Percentiles rank a stretch among this genome's conserved stretches.
Conservation (phyloP, 2,113 vertebrate genomes). For the Pungitius pungitius region DNA sequence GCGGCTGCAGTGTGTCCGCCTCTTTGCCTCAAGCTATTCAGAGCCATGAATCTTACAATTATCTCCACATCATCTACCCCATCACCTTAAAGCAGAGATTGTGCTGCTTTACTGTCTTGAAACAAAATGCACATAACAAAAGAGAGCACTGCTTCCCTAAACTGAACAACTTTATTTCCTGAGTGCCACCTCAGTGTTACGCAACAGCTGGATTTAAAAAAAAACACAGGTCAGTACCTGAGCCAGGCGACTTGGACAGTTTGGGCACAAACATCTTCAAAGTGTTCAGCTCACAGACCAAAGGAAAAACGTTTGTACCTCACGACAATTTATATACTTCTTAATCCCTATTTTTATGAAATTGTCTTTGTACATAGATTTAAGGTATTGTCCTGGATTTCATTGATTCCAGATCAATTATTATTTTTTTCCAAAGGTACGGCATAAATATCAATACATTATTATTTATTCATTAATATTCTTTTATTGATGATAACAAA, state of each 20-base stretch:
- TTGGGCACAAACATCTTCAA: not conserved
- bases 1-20: not conserved
- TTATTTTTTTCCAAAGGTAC: no score
- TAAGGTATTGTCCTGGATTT: no score
- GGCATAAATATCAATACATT: no score
- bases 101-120: conserved; percentile 10
- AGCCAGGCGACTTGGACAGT: conserved; percentile 4
- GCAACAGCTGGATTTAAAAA: conserved; percentile 8
- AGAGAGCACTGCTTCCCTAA: not conserved
- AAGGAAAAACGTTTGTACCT: no score
- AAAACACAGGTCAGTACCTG: conserved; percentile 10
- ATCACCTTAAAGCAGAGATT: not conserved
- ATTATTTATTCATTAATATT: no score
- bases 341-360: no score
- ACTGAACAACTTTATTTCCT: conserved; percentile 19
- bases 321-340: not conserved
- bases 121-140: conserved; percentile 7
- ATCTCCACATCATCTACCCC: not conserved
- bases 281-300: not conserved
- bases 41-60: not conserved
- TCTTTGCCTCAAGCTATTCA: conserved; percentile 18
- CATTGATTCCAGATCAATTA: no score
- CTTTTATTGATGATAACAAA: not conserved
- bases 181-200: not conserved
- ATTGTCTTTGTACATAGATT: no score